A percentile compares a stretch with the other conserved stretches of the same genome.
phyloP scores from a whole-genome alignment of 2,888 invertebrate genomes.

The Cephonodes hylas region DNA sequence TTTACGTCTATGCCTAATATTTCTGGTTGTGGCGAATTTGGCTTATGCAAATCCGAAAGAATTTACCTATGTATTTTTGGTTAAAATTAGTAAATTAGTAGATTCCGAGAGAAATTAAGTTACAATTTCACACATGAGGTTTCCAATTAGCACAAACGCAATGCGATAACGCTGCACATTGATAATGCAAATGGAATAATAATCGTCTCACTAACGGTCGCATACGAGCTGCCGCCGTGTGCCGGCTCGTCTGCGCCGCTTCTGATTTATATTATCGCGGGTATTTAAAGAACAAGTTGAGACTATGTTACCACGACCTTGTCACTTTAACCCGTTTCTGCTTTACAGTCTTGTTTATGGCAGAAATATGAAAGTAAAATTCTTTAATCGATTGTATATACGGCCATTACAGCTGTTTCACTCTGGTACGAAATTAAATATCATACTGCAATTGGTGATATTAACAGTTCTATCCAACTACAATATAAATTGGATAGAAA shows the following conservation, averaged over 20 bases:
- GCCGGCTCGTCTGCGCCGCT: too few species aligned
- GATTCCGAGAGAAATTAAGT: neutral
- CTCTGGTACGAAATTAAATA: too few species aligned
- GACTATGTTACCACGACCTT: neutral
- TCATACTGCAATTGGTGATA: too few species aligned
- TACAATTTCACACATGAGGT: neutral
- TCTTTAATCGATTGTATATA: neutral
- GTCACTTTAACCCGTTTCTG: neutral
- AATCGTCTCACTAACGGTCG: neutral
- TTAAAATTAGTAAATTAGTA: neutral
- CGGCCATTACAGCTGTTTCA: too few species aligned
- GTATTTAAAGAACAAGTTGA: neutral
- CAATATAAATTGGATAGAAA: too few species aligned
- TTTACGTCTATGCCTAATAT: too few species aligned
- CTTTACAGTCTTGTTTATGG: neutral
- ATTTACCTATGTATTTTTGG: too few species aligned
- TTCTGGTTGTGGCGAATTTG: too few species aligned
- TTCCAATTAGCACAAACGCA: neutral
- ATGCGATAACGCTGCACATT: neutral
- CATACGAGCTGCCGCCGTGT: neutral
- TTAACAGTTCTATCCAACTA: too few species aligned
- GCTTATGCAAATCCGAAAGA: too few species aligned
- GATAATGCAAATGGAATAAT: slow-evolving; percentile 1
- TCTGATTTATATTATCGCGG: neutral
- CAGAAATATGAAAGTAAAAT: neutral